These are phyloP conservation scores for Myiozetetes cayanensis DNA, from an alignment of 2,113 vertebrate species.

Conservation along the genomic window DNA sequence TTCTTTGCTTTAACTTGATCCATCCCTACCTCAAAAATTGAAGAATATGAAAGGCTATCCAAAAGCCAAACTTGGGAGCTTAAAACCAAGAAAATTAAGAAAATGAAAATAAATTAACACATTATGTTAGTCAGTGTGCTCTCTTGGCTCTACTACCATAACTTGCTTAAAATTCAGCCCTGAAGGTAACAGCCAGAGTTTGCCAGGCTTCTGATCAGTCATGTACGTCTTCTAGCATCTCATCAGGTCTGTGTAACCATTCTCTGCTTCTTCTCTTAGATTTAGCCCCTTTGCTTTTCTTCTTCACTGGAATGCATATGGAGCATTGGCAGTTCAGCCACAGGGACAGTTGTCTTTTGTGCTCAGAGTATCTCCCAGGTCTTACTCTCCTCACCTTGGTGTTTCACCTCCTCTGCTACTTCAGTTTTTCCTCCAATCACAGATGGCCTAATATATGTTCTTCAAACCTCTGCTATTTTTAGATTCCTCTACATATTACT, in stretches of 20 bases:
- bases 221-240: neutral
- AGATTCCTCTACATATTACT: neutral
- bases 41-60: neutral
- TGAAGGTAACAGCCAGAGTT: neutral
- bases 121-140: neutral
- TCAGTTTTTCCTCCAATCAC: neutral
- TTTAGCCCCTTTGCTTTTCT: neutral
- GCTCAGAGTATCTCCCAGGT: neutral
- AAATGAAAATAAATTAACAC: neutral
- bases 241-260: neutral
- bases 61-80: neutral
- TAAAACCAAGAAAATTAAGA: neutral
- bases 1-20: neutral
- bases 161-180: neutral
- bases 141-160: neutral
- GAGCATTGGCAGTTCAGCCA: neutral
- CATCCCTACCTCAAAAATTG: accelerated
- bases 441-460: neutral
- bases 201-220: neutral
- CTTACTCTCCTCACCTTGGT: neutral
- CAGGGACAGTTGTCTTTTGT: neutral
- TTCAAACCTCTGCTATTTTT: constrained; percentile 32
- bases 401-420: neutral
- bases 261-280: neutral
- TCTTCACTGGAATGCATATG: neutral